Conservation (phyloP, 1,140 invertebrate genomes). For the Neuroterus valhalla region DNA sequence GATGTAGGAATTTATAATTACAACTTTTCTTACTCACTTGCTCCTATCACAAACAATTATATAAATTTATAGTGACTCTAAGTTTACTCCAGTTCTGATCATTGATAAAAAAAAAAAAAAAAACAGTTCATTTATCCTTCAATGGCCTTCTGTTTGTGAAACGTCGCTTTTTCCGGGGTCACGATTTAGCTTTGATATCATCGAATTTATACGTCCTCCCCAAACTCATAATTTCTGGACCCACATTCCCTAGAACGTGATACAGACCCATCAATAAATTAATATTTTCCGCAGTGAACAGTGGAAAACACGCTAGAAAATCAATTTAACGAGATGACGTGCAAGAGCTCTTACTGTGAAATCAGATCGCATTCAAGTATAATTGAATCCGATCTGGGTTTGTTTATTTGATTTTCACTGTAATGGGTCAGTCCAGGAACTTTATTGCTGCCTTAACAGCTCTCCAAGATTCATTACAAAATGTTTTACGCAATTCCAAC, state of each 20-base stretch:
- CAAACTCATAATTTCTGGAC: background rate
- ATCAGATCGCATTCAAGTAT: conserved; percentile 10
- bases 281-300: background rate
- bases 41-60: too few species aligned
- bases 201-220: background rate
- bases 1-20: too few species aligned
- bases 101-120: too few species aligned
- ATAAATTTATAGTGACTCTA: too few species aligned
- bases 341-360: background rate
- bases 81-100: too few species aligned
- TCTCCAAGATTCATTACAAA: background rate
- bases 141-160: background rate
- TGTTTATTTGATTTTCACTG: conserved; percentile 2
- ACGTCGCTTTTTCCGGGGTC: background rate
- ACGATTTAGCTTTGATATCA: background rate
- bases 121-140: conserved; percentile 6
- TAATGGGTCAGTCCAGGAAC: background rate
- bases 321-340: background rate
- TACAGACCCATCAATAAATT: background rate
- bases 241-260: background rate
- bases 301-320: background rate
- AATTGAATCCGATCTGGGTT: background rate
- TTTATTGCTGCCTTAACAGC: background rate
- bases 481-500: background rate
- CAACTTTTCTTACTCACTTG: too few species aligned